Evolutionary conservation across 2,888 invertebrate species (phyloP).

Genomic region (Cataglyphis altisquamis): DNA sequence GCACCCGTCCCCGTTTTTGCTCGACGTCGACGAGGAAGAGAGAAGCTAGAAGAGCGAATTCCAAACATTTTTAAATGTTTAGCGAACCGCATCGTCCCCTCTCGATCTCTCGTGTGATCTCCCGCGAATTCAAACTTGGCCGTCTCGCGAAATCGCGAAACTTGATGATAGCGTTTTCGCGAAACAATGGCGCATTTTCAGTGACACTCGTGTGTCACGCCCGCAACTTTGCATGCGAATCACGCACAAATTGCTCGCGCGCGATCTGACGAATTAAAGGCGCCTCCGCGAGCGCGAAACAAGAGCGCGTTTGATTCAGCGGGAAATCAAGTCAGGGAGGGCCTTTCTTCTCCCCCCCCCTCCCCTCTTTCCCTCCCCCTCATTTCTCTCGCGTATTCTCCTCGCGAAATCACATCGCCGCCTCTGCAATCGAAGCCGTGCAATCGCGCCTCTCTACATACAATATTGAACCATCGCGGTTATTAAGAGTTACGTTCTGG

Average conservation of each 20-base stretch:
- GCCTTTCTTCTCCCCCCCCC: not conserved
- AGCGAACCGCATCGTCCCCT: not conserved
- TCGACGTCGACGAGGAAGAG: not conserved
- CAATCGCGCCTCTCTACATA: not conserved
- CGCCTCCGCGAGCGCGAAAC: not conserved
- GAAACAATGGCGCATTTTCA: slow-evolving; percentile 42
- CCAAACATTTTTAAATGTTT: not conserved
- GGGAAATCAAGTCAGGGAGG: slow-evolving; percentile 19
- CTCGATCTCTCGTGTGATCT: not conserved
- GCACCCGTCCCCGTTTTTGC: not conserved
- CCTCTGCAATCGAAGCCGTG: not conserved
- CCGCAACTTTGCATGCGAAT: not conserved
- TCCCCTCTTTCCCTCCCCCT: not conserved
- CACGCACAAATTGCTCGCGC: slow-evolving; percentile 40
- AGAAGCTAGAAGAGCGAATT: not conserved
- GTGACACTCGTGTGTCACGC: not conserved
- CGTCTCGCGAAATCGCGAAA: slow-evolving; percentile 29
- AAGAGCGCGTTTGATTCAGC: slow-evolving; percentile 36
- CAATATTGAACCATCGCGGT: not conserved
- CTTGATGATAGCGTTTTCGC: slow-evolving; percentile 1
- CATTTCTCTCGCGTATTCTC: not conserved
- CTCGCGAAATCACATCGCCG: not conserved
- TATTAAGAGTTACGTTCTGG: not conserved
- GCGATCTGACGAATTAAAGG: slow-evolving; percentile 33
- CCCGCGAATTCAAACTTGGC: not conserved